phyloP scores from a whole-genome alignment of 2,113 vertebrate species.

The Gorsachius goisagi region DNA sequence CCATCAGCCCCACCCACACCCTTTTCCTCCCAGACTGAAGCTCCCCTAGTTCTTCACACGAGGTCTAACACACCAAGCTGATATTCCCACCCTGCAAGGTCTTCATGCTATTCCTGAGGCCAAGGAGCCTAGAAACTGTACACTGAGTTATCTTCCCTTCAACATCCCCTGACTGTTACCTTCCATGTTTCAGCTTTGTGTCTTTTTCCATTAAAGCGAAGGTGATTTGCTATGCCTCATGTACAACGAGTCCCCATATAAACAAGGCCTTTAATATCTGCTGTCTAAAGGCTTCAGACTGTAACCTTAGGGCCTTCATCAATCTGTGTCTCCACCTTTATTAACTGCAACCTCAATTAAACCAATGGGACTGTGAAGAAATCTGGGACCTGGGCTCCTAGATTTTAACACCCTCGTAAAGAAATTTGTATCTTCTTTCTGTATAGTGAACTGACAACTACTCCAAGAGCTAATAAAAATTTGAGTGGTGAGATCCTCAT shows the following conservation, averaged over 20 bases:
- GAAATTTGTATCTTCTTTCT: not conserved
- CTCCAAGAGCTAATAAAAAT: not conserved
- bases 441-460: not conserved
- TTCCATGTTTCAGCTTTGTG: not conserved
- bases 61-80: fast-evolving
- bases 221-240: not conserved
- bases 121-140: not conserved
- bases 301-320: conserved; percentile 27
- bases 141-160: not conserved
- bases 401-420: not conserved
- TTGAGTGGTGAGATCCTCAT: not conserved
- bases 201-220: not conserved
- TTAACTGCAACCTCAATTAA: conserved; percentile 11
- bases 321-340: not conserved
- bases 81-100: not conserved
- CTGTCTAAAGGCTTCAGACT: not conserved
- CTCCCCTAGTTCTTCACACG: not conserved
- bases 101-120: not conserved
- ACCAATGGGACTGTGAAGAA: not conserved
- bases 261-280: not conserved
- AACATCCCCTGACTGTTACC: not conserved
- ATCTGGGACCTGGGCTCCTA: not conserved
- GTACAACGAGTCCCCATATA: not conserved
- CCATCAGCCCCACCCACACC: not conserved
- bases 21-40: not conserved